A percentile compares a stretch with the other conserved stretches of the same genome.
phyloP scores from a whole-genome alignment of 2,888 invertebrate genomes.

The Microplitis manilae region DNA sequence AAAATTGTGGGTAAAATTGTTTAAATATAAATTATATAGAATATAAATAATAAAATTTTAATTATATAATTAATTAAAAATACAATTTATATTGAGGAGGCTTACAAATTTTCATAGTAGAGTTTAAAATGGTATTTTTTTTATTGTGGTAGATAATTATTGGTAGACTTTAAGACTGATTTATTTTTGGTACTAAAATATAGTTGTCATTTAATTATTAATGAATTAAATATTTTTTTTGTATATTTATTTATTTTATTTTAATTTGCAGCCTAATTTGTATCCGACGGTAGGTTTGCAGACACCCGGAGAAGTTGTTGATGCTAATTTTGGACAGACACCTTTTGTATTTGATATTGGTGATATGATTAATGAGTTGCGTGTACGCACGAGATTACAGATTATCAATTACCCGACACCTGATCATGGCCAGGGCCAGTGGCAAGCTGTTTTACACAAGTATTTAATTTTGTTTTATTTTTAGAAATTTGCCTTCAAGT shows the following conservation, averaged over 20 bases:
- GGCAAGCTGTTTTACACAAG: constrained; percentile 94
- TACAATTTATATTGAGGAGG: too few relatives aligned
- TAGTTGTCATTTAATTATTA: background rate
- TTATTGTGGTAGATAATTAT: too few relatives aligned
- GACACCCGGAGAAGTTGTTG: constrained; percentile 97
- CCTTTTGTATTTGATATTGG: constrained; percentile 98
- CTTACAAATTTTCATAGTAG: too few relatives aligned
- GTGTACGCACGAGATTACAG: constrained; percentile 85
- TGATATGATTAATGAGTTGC: constrained; percentile 95
- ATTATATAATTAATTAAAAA: too few relatives aligned
- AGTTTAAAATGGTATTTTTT: too few relatives aligned
- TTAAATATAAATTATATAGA: too few relatives aligned
- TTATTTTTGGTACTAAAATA: too few relatives aligned
- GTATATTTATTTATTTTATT: too few relatives aligned
- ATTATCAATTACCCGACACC: constrained; percentile 91
- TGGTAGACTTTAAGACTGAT: too few relatives aligned
- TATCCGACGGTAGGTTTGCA: constrained; percentile 99
- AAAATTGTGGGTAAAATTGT: too few relatives aligned
- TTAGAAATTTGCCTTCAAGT: constrained; percentile 21
- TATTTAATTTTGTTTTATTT: constrained; percentile 64
- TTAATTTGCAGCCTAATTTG: constrained; percentile 82
- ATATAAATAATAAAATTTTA: too few relatives aligned
- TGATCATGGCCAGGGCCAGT: constrained; percentile 87
- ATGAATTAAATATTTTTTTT: background rate
- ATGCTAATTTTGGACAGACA: constrained; percentile 98